A percentile compares a stretch with the other conserved stretches of the same genome.
These are phyloP conservation scores for Pristiophorus japonicus DNA, from an alignment of 2,113 vertebrate genomes.

Conservation along the genomic window DNA sequence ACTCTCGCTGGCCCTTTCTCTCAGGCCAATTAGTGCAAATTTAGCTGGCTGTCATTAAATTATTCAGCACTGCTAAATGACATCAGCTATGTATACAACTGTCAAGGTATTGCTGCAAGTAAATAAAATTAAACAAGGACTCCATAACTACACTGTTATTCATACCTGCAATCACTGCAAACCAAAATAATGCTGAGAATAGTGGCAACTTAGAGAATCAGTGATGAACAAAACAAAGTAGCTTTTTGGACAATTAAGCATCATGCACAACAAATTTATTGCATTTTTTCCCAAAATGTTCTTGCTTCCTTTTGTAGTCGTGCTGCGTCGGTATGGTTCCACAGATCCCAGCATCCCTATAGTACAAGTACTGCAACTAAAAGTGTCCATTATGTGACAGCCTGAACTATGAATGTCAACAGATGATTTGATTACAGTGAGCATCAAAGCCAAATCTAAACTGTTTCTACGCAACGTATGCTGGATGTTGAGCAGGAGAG, in stretches of 20 bases:
- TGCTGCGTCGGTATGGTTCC: neutral
- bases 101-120: neutral
- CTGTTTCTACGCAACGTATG: neutral
- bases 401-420: neutral
- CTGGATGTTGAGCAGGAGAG: neutral
- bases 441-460: neutral
- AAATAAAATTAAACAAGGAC: neutral
- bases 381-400: neutral
- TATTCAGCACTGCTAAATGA: neutral
- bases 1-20: neutral
- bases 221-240: neutral
- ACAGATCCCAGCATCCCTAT: neutral
- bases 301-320: neutral
- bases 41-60: neutral
- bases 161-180: neutral
- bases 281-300: neutral
- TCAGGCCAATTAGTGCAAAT: neutral
- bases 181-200: too few species aligned
- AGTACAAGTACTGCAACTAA: neutral
- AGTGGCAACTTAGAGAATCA: too few species aligned
- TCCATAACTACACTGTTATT: neutral
- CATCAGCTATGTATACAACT: neutral
- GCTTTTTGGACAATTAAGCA: neutral
- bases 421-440: neutral
- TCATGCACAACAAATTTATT: neutral